Evolutionary conservation across 1,140 invertebrate species (phyloP).

Genomic region (Dysdera silvatica): DNA sequence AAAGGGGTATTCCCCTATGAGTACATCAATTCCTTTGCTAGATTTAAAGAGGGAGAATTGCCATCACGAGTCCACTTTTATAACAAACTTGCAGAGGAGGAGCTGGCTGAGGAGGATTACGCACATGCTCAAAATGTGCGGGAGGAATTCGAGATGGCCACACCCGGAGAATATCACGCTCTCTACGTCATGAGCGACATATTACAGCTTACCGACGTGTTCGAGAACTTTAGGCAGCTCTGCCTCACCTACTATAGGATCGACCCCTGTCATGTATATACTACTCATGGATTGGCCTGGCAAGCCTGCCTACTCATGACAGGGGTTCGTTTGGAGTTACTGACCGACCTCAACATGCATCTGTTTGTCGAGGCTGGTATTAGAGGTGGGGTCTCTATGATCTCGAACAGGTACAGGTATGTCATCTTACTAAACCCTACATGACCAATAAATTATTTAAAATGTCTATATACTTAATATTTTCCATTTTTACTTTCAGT

Average conservation of each 20-base stretch:
- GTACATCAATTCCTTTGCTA: neutral
- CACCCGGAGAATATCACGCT: slow-evolving; percentile 29
- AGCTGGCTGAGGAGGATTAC: neutral
- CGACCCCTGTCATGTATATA: neutral
- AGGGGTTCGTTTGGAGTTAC: neutral
- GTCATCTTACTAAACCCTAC: too few species aligned
- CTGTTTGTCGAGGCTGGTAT: slow-evolving; percentile 8
- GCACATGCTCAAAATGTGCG: slow-evolving; percentile 29
- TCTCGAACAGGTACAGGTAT: neutral
- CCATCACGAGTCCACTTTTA: neutral
- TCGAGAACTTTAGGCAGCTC: slow-evolving; percentile 35
- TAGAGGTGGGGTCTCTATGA: neutral
- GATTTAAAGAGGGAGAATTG: neutral
- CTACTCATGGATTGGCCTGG: neutral
- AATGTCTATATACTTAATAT: too few species aligned
- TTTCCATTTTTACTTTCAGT: too few species aligned
- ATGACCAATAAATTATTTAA: too few species aligned
- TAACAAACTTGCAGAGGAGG: neutral
- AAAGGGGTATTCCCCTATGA: slow-evolving; percentile 7
- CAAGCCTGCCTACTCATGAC: neutral
- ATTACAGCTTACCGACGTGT: slow-evolving; percentile 32
- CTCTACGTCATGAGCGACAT: slow-evolving; percentile 23
- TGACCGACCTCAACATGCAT: slow-evolving; percentile 10
- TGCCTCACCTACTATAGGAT: neutral
- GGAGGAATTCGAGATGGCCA: slow-evolving; percentile 32